A percentile compares a stretch with the other conserved stretches of the same genome.
Evolutionary conservation across 1,140 invertebrate species (phyloP).

Genomic region (Proctacanthus coquilletti): DNA sequence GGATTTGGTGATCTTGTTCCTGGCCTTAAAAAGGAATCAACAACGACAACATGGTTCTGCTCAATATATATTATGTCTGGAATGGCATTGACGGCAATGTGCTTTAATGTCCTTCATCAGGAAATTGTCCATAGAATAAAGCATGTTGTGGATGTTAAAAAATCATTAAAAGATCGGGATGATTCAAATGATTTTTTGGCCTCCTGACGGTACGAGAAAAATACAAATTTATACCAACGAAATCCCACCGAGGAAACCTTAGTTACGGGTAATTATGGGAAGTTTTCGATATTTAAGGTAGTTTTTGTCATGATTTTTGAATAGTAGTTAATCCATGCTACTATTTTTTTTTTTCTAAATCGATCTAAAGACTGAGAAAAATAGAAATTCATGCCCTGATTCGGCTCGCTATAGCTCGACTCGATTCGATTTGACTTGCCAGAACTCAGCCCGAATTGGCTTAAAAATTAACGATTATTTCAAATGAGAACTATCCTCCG

Average conservation of each 20-base stretch:
- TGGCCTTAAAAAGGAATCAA: slow-evolving; percentile 48
- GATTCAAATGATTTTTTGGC: slow-evolving; percentile 40
- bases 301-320: neutral
- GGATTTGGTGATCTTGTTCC: slow-evolving; percentile 83
- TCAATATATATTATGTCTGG: slow-evolving; percentile 92
- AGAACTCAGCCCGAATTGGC: no score
- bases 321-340: no score
- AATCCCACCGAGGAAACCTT: slow-evolving; percentile 49
- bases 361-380: no score
- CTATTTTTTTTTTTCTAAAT: no score
- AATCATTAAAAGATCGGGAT: slow-evolving; percentile 33
- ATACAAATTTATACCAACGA: slow-evolving; percentile 38
- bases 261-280: slow-evolving; percentile 23
- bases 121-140: slow-evolving; percentile 69
- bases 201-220: slow-evolving; percentile 49
- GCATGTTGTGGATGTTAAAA: slow-evolving; percentile 37
- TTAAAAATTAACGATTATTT: no score
- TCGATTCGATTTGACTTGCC: no score
- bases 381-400: no score
- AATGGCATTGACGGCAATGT: slow-evolving; percentile 94
- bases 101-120: slow-evolving; percentile 93
- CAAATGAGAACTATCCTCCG: no score
- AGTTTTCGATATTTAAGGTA: no score
- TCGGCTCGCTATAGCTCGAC: no score
- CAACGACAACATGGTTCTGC: slow-evolving; percentile 69